Conservation (phyloP, 2,113 vertebrate species). For the Tachysurus vachellii region DNA sequence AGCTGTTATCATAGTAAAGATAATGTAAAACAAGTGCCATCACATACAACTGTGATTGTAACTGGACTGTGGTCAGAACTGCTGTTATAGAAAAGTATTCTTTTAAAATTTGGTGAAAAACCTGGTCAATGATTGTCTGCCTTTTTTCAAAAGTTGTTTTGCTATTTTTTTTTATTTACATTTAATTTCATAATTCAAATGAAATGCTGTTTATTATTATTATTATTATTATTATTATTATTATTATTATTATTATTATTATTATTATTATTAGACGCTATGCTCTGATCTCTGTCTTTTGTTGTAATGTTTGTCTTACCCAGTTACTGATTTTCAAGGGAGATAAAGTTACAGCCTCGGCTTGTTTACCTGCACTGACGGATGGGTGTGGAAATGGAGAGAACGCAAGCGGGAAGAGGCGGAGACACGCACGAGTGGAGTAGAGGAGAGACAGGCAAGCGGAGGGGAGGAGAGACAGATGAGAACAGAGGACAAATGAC, state of each 20-base stretch:
- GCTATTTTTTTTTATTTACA: neutral
- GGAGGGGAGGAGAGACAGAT: neutral
- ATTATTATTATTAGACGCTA: neutral
- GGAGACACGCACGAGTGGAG: conserved; percentile 15
- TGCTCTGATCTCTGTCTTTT: neutral
- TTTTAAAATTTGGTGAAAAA: neutral
- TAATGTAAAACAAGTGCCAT: neutral
- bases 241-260: neutral
- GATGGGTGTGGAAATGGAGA: conserved; percentile 48
- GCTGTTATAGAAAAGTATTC: neutral
- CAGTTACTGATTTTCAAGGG: conserved; percentile 4
- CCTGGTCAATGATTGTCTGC: neutral
- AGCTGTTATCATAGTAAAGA: neutral
- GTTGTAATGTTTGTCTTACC: neutral
- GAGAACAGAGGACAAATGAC: neutral
- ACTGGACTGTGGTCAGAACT: neutral
- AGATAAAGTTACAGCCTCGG: conserved; percentile 46
- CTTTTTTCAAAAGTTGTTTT: neutral
- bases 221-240: neutral
- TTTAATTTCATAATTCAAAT: neutral
- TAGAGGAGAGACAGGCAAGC: neutral
- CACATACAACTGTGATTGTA: neutral
- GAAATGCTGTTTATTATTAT: neutral
- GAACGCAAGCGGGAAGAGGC: conserved; percentile 1
- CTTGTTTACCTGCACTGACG: conserved; percentile 46